Evolutionary conservation across 2,113 vertebrate species (phyloP).

Genomic region (Daboia siamensis): DNA sequence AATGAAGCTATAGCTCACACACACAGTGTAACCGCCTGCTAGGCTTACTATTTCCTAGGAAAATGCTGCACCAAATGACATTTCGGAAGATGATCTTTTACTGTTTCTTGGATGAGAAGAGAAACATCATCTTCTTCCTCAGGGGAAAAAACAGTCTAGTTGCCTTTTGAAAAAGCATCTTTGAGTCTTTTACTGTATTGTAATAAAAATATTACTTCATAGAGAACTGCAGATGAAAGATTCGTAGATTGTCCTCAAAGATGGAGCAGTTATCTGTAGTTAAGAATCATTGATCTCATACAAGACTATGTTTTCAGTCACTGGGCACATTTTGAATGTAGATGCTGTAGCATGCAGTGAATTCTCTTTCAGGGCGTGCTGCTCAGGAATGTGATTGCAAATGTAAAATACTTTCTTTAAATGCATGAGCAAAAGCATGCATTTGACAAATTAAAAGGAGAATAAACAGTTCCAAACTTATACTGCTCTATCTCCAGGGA

Average conservation of each 20-base stretch:
- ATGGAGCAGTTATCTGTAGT: background rate
- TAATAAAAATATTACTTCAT: background rate
- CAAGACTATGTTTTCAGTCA: background rate
- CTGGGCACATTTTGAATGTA: background rate
- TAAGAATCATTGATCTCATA: background rate
- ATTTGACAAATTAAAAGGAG: background rate
- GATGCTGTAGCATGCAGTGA: background rate
- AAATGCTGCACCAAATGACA: background rate
- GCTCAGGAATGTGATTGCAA: background rate
- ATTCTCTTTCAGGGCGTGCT: background rate
- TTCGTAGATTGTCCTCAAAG: background rate
- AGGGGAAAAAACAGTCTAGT: background rate
- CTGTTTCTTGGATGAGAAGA: background rate
- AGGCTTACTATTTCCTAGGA: background rate
- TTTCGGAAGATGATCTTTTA: background rate
- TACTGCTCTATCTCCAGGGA: background rate
- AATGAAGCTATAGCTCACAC: background rate
- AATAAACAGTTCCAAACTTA: background rate
- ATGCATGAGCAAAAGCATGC: background rate
- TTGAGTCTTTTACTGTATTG: background rate
- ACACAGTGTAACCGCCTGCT: background rate
- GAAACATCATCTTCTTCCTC: background rate
- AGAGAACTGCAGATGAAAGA: background rate
- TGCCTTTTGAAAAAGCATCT: background rate
- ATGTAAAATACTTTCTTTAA: background rate